Conservation (phyloP, 2,888 invertebrate species). For the Autographa gamma region DNA sequence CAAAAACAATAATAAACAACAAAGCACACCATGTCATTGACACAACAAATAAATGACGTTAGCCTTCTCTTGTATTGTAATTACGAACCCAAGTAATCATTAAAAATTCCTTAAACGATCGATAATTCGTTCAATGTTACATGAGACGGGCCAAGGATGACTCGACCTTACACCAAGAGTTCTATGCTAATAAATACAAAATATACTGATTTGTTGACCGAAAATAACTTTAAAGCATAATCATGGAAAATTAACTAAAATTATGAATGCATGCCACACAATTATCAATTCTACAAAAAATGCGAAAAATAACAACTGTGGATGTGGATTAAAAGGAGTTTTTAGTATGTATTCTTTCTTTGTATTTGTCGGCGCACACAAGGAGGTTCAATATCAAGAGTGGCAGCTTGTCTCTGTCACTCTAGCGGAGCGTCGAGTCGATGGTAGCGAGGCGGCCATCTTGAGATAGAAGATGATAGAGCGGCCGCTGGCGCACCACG, state of each 20-base stretch:
- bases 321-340: not conserved
- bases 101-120: constrained; percentile 33
- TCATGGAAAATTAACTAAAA: not conserved
- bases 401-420: no score
- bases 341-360: not conserved
- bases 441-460: no score
- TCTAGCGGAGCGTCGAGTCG: no score
- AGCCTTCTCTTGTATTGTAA: not conserved
- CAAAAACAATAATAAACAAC: no score
- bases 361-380: no score
- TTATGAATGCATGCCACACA: not conserved
- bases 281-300: not conserved
- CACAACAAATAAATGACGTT: not conserved
- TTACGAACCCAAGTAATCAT: constrained; percentile 20
- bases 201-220: no score
- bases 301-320: not conserved
- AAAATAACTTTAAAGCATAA: not conserved
- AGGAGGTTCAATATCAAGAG: no score
- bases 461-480: no score
- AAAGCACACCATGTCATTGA: no score
- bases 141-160: constrained; percentile 39
- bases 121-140: constrained; percentile 22
- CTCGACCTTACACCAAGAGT: constrained; percentile 25
- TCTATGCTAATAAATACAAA: constrained; percentile 12
- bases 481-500: no score